Evolutionary conservation across 1,140 invertebrate species (phyloP).

Genomic region (Heliconius hermathena): DNA sequence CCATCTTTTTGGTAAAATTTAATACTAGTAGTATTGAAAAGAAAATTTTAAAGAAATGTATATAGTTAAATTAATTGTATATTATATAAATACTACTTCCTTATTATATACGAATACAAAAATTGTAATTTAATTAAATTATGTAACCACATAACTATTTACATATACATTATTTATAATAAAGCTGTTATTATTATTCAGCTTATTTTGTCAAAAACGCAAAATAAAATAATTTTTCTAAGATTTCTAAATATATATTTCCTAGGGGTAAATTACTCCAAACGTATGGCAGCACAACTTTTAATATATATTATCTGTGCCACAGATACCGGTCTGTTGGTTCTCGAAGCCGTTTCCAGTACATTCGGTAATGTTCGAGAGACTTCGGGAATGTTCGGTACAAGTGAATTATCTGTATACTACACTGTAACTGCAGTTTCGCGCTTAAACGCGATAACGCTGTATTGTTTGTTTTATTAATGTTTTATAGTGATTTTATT

Average conservation of each 20-base stretch:
- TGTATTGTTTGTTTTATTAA: slow-evolving; percentile 1
- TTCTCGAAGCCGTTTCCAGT: slow-evolving; percentile 1
- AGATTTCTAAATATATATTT: too few species aligned
- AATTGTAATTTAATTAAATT: too few species aligned
- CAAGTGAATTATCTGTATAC: background rate
- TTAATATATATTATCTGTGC: slow-evolving; percentile 9
- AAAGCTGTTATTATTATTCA: too few species aligned
- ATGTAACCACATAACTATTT: background rate
- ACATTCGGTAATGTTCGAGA: slow-evolving; percentile 6
- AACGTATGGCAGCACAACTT: background rate
- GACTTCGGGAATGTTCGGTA: background rate
- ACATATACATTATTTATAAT: background rate
- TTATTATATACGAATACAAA: too few species aligned
- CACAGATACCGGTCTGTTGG: background rate
- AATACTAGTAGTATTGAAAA: too few species aligned
- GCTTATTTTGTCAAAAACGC: too few species aligned
- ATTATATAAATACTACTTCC: background rate
- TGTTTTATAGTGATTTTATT: background rate
- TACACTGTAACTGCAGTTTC: background rate
- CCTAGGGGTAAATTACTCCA: background rate
- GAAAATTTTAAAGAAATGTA: too few species aligned
- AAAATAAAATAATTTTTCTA: too few species aligned
- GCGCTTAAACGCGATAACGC: background rate
- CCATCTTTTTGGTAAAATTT: background rate
- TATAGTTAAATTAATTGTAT: background rate